These are phyloP conservation scores for Drosophila santomea DNA, from an alignment of 1,140 invertebrate genomes.

Conservation along the genomic window DNA sequence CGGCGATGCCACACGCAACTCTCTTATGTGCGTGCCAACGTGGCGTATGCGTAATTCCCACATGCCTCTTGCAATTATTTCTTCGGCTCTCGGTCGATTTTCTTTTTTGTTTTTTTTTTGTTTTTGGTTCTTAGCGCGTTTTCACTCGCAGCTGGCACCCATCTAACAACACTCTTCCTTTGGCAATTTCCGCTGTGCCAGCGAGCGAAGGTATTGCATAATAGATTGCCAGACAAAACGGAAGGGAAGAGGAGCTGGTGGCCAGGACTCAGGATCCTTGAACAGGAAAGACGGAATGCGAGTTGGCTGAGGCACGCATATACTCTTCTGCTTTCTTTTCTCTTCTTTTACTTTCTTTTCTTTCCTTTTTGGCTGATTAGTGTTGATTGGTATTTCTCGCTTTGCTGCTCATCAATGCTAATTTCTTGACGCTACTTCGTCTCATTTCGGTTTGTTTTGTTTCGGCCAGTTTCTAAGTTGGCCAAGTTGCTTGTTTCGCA, in stretches of 20 bases:
- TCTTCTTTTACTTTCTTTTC: not conserved
- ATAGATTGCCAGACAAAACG: slow-evolving; percentile 56
- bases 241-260: not conserved
- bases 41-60: slow-evolving; percentile 75
- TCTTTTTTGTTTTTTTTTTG: not conserved
- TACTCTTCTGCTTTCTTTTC: slow-evolving; percentile 33
- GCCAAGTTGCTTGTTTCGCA: slow-evolving; percentile 36
- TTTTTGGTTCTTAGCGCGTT: slow-evolving; percentile 23
- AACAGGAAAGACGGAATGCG: not conserved
- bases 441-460: slow-evolving; percentile 22
- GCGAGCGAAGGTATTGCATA: slow-evolving; percentile 62
- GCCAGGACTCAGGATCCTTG: not conserved
- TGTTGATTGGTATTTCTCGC: slow-evolving; percentile 84
- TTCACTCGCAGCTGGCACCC: slow-evolving; percentile 33
- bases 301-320: slow-evolving; percentile 40
- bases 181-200: slow-evolving; percentile 69
- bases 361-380: slow-evolving; percentile 72
- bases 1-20: slow-evolving; percentile 53
- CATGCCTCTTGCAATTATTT: slow-evolving; percentile 69
- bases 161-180: slow-evolving; percentile 80
- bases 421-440: slow-evolving; percentile 57
- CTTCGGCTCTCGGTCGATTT: slow-evolving; percentile 16
- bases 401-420: slow-evolving; percentile 84
- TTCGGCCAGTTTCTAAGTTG: slow-evolving; percentile 53
- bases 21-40: slow-evolving; percentile 49